Evolutionary conservation across 2,797 vertebrate species (phyloP), one percentile per base, ranked within the genome.

Genomic region (Esox masquinongy): DNA sequence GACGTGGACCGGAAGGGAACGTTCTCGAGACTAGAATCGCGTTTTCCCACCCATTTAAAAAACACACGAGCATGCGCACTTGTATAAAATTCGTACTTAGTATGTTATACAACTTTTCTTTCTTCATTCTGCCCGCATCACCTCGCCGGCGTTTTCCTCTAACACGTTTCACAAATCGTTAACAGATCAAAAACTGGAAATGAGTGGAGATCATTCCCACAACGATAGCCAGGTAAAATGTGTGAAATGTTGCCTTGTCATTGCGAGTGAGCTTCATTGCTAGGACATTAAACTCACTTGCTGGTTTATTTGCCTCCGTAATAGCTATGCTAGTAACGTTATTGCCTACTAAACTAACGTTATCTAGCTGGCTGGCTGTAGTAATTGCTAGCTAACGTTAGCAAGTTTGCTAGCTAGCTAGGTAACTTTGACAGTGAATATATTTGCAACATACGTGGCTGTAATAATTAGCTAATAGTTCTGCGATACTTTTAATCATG

Each of bases 151-250:
- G 81, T 90, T 89, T 80, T 80, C 70, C 73, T 73, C 53, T 67
- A 68, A 82, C 81, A 83, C 86, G 77, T 74, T 90, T 86, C 77
- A 84, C 84, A 43, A 81, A 88, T 88, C 82, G 79, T 63, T 76
- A 75, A 75, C 79, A 71, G 63, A 75, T 75, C 56, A 51, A 77
- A 26, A 72, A 64, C 81, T 79, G 82, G 93, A 95, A 89, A 99
- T 99, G 97, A 98, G 97, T 91, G 96, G 96, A 87, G 97, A 96
- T 90, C 94, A 96, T 87, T 94, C 95, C 88, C 96, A 97, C 91
- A 97, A 94, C 92, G 95, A 97, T 84, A 95, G 95, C 74, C 96
- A 97, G 97, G 97, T 98, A 94, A 94, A 77, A 39, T 39, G 68
- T 51, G 36, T 5, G 24, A 26, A 29, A 4, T 79, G 63, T 72